Evolutionary conservation across 2,888 invertebrate species (phyloP).

Genomic region (Osmoderma eremita): DNA sequence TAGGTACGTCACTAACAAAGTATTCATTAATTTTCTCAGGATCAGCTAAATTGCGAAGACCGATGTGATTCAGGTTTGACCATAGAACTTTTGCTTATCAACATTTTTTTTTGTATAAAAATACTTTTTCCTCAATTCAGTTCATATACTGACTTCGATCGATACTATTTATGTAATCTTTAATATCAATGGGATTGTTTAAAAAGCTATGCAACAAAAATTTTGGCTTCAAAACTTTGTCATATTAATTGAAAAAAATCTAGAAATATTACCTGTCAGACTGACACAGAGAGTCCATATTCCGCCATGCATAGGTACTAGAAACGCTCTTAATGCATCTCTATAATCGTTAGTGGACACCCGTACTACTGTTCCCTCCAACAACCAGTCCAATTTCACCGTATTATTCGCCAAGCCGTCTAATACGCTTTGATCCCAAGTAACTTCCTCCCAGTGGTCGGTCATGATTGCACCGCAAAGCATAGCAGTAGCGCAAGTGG

Average conservation of each 20-base stretch:
- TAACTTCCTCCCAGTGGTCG: slow-evolving; percentile 90
- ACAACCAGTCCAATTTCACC: slow-evolving; percentile 73
- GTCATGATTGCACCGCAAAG: slow-evolving; percentile 88
- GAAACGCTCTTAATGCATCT: slow-evolving; percentile 67
- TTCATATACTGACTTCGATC: too few relatives aligned
- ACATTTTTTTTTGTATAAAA: too few relatives aligned
- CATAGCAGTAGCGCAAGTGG: slow-evolving; percentile 82
- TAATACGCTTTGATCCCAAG: slow-evolving; percentile 76
- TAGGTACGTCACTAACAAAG: too few relatives aligned
- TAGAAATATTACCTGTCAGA: slow-evolving; percentile 73
- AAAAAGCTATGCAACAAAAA: background rate
- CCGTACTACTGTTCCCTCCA: slow-evolving; percentile 80
- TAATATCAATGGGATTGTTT: too few relatives aligned
- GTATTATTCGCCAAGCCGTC: slow-evolving; percentile 66
- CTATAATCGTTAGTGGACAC: slow-evolving; percentile 59
- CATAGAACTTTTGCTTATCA: too few relatives aligned
- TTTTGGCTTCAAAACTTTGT: background rate
- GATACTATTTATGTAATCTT: too few relatives aligned
- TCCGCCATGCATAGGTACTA: slow-evolving; percentile 90
- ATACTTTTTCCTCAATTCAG: too few relatives aligned
- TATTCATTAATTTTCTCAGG: too few relatives aligned
- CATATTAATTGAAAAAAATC: slow-evolving; percentile 21
- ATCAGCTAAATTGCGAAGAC: too few relatives aligned
- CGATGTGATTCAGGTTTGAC: too few relatives aligned
- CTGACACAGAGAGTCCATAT: slow-evolving; percentile 90